A percentile compares a stretch with the other conserved stretches of the same genome.
Evolutionary conservation across 1,140 invertebrate genomes (phyloP).

Genomic region (Neodiprion fabricii): DNA sequence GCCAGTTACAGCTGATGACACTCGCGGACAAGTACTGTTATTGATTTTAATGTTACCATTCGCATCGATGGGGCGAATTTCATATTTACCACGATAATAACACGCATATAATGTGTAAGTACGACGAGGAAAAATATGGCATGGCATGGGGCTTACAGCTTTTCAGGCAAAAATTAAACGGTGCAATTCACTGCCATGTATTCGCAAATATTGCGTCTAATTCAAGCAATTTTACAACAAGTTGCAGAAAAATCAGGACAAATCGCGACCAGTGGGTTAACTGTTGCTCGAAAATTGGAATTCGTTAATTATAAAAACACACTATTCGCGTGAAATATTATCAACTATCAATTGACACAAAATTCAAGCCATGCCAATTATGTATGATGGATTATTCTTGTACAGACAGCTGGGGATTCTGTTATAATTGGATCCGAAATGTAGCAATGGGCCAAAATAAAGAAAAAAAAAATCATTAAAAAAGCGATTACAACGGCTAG

Average conservation of each 20-base stretch:
- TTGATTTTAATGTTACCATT: neutral
- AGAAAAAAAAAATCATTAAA: neutral
- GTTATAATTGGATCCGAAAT: neutral
- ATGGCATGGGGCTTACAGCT: neutral
- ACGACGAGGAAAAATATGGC: neutral
- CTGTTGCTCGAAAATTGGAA: too few species aligned
- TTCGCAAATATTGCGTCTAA: too few species aligned
- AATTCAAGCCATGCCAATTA: neutral
- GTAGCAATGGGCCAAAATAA: constrained; percentile 4
- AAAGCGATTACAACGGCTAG: neutral
- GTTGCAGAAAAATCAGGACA: too few species aligned
- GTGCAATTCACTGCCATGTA: too few species aligned
- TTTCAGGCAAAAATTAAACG: neutral
- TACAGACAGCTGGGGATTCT: neutral
- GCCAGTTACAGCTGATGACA: neutral
- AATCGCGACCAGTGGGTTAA: too few species aligned
- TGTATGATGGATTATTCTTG: neutral
- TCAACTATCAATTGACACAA: neutral
- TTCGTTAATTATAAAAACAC: too few species aligned
- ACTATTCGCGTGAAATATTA: too few species aligned
- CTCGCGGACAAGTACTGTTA: neutral
- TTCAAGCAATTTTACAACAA: too few species aligned
- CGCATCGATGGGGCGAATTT: neutral
- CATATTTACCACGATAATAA: neutral
- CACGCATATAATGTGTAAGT: neutral